Base-by-base conservation (phyloP, 2,888 invertebrate species). In the Ichneumon xanthorius region DNA sequence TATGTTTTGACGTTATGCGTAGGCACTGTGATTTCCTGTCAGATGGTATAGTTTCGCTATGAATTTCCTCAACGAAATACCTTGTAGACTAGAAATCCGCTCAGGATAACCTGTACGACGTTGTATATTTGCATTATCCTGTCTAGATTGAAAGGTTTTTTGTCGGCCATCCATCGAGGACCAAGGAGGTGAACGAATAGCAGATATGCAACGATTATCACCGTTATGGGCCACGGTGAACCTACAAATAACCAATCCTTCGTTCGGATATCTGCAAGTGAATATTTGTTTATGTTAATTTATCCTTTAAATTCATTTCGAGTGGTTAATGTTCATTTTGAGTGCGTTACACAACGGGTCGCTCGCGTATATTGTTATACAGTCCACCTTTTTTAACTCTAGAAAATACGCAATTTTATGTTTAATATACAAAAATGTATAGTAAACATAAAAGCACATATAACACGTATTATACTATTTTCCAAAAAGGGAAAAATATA, bases 161-260 rank as follows among this genome's bases (percentile, higher is more conserved):
- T 94, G 82, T 96, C 94, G 80, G 95, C 95, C 97, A 97, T 97
- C 91, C 96, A 95, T 61, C 94, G 94, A 0, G 98, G 98, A 0
- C 98, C 98, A 91, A 96, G 94, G 90, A 95, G 95, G 33, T 96
- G 94, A 0, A 97, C 96, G 89, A 97, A 96, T 89, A 96, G 95
- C 16, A 97, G 94, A 92, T 98, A 98, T 0, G 94, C 92, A 6
- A 96, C 93, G 19, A 97, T 87, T 0, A 93, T 70, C 0, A 94
- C 81, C 5, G 96, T 2, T 0, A 95, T 95, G 78, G 96, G 96
- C 92, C 96, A 95, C 3, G 97, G 96, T 50, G 96, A 95, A 0
- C 95, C 94, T 90, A 97, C 95, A 53, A 98, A 92, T 3, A 96
- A 95, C 95, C 96, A 96, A 77, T 95, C 94, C 86, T 96, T 95